Percentiles rank a stretch among this genome's conserved stretches.
Evolutionary conservation across 2,888 invertebrate species (phyloP).

Genomic region (Pediacus dermestoides): DNA sequence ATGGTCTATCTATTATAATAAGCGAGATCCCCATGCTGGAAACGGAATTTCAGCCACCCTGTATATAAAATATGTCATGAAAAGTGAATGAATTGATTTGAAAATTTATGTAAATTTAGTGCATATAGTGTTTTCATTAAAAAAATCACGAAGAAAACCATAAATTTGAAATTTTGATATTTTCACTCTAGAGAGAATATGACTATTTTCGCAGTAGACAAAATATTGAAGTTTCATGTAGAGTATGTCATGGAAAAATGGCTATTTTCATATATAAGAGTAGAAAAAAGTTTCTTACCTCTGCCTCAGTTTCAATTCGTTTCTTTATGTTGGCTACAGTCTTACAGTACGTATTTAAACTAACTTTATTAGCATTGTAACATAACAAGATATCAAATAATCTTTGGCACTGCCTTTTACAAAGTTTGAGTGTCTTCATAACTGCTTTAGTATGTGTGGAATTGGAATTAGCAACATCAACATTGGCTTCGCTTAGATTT

Average conservation of each 20-base stretch:
- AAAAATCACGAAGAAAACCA: too few species aligned
- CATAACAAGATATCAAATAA: constrained; percentile 36
- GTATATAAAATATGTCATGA: too few species aligned
- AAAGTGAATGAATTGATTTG: too few species aligned
- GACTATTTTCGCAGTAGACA: background rate
- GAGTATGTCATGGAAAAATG: constrained; percentile 1
- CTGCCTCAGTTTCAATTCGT: constrained; percentile 25
- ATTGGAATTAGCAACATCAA: constrained; percentile 16
- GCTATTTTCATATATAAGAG: too few species aligned
- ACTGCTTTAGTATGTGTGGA: constrained; percentile 22
- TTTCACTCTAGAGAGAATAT: too few species aligned
- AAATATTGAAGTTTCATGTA: background rate
- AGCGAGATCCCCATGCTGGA: too few species aligned
- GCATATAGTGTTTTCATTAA: too few species aligned
- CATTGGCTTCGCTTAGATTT: constrained; percentile 17
- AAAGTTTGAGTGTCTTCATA: constrained; percentile 30
- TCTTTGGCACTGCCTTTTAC: constrained; percentile 32
- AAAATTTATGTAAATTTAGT: too few species aligned
- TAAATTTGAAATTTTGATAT: too few species aligned
- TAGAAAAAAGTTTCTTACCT: too few species aligned
- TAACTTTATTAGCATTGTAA: constrained; percentile 23
- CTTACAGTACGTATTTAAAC: constrained; percentile 20
- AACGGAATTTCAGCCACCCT: too few species aligned
- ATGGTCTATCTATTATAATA: too few species aligned
- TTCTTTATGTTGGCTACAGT: constrained; percentile 27